A percentile compares a stretch with the other conserved stretches of the same genome.
phyloP scores from a whole-genome alignment of 2,113 vertebrate genomes.

The Nyctibius bracteatus region DNA sequence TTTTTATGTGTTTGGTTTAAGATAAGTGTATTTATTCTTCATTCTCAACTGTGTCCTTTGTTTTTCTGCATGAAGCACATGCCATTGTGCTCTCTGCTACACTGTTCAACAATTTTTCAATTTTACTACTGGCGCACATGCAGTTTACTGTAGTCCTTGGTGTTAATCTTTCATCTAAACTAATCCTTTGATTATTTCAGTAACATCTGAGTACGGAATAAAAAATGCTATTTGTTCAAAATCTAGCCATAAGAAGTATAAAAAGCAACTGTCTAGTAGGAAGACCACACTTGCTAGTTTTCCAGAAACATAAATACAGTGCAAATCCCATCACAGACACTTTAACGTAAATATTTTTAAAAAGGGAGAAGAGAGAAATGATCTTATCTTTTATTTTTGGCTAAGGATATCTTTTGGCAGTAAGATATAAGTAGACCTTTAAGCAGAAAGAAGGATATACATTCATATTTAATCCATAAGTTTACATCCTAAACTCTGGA shows the following conservation, averaged over 20 bases:
- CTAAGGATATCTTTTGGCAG: not conserved
- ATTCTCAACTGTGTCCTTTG: not conserved
- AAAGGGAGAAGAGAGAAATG: not conserved
- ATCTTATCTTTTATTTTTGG: not conserved
- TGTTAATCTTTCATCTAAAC: not conserved
- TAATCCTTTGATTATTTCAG: not conserved
- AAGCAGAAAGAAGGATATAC: not conserved
- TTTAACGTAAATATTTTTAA: not conserved
- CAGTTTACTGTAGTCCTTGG: not conserved
- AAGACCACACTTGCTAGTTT: not conserved
- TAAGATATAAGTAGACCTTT: not conserved
- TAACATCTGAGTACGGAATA: not conserved
- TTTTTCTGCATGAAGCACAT: not conserved
- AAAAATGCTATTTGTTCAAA: not conserved
- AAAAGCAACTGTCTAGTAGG: not conserved
- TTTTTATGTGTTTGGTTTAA: too few relatives aligned
- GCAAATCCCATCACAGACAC: not conserved
- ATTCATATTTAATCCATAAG: not conserved
- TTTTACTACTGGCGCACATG: not conserved
- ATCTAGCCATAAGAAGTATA: not conserved
- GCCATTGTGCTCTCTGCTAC: not conserved
- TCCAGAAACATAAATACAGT: not conserved
- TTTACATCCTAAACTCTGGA: not conserved
- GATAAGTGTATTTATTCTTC: too few relatives aligned
- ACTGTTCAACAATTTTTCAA: not conserved